A percentile compares a stretch with the other conserved stretches of the same genome.
Evolutionary conservation across 92 coral and sea anemone species (phyloP).

Genomic region (Galaxea fascicularis): DNA sequence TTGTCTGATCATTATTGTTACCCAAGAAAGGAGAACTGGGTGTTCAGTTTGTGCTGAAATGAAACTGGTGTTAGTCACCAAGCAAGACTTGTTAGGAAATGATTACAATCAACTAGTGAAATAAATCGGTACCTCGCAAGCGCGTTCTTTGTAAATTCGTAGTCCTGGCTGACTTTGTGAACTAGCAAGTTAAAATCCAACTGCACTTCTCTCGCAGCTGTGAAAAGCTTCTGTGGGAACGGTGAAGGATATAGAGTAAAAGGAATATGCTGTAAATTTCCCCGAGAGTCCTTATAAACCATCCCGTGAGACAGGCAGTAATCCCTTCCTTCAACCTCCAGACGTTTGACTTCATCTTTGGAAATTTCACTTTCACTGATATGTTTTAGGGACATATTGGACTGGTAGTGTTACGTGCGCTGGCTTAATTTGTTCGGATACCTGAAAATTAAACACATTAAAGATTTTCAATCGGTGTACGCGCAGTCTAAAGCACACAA

Average conservation of each 20-base stretch:
- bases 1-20: too few species aligned
- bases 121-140: conserved; percentile 4
- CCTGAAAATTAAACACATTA: not conserved
- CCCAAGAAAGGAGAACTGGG: too few species aligned
- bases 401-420: not conserved
- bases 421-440: not conserved
- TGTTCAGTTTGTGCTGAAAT: too few species aligned
- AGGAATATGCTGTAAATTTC: conserved; percentile 72
- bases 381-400: conserved; percentile 14
- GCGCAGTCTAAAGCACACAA: not conserved
- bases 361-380: conserved; percentile 18
- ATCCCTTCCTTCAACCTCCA: conserved; percentile 30
- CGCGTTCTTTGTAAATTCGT: conserved; percentile 74
- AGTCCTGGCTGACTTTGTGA: conserved; percentile 88
- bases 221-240: conserved; percentile 79
- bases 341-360: conserved; percentile 14
- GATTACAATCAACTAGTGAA: too few species aligned
- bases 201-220: conserved; percentile 81
- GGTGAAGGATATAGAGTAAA: conserved; percentile 86
- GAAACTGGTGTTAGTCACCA: too few species aligned
- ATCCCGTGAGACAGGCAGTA: conserved; percentile 37
- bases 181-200: conserved; percentile 82
- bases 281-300: conserved; percentile 50
- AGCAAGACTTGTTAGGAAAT: too few species aligned
- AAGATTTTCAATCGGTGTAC: not conserved